Percentiles rank a stretch among this genome's conserved stretches.
phyloP scores from a whole-genome alignment of 1,140 invertebrate genomes.

The Drosophila ambigua region DNA sequence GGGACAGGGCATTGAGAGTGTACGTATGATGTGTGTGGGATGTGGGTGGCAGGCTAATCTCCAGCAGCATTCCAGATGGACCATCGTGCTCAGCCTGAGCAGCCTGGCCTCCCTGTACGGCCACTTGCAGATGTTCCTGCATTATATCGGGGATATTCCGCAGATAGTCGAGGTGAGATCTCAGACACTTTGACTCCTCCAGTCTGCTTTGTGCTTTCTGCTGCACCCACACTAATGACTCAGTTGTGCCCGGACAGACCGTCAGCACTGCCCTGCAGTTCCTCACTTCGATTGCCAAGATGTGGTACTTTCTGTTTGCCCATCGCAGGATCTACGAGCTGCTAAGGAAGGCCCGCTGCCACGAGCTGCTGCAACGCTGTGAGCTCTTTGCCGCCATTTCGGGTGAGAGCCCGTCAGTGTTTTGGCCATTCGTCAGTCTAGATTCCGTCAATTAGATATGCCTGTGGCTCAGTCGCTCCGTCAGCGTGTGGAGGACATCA shows the following conservation, averaged over 20 bases:
- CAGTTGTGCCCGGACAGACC: conserved; percentile 36
- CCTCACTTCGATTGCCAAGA: conserved; percentile 60
- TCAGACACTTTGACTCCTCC: too few species aligned
- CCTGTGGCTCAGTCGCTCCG: conserved; percentile 34
- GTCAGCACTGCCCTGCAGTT: conserved; percentile 65
- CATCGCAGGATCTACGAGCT: conserved; percentile 54
- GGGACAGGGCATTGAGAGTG: conserved; percentile 49
- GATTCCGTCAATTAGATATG: conserved; percentile 46
- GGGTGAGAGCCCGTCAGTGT: conserved; percentile 14
- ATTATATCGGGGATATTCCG: conserved; percentile 59
- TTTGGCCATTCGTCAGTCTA: background rate
- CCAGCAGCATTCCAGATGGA: conserved; percentile 38
- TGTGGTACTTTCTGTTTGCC: conserved; percentile 64
- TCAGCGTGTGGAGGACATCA: conserved; percentile 46
- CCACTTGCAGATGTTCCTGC: conserved; percentile 58
- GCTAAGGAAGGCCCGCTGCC: conserved; percentile 44
- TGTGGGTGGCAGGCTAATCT: background rate
- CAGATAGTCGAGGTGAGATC: conserved; percentile 46
- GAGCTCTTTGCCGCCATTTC: conserved; percentile 62
- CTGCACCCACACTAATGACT: background rate
- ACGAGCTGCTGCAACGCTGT: conserved; percentile 59
- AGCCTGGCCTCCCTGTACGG: conserved; percentile 65
- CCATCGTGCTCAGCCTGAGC: conserved; percentile 49
- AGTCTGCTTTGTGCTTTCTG: too few species aligned
- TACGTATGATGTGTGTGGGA: background rate